phyloP scores from a whole-genome alignment of 2,797 vertebrate species.

The Trematomus bernacchii region DNA sequence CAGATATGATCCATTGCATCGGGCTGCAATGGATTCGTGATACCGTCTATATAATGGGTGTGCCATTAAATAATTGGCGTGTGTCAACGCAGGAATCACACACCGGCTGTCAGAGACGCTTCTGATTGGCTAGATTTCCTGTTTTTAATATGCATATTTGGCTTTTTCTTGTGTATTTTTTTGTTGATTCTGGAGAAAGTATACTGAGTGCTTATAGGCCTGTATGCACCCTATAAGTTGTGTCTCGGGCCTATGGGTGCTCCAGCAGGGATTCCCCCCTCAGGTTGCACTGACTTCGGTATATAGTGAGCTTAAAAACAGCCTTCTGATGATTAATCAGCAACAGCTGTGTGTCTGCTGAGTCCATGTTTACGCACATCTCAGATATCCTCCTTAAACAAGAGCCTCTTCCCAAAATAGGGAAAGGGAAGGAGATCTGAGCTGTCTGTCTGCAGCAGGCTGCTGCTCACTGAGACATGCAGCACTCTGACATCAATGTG shows the following conservation, averaged over 20 bases:
- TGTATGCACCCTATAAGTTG: conserved; percentile 26
- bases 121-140: conserved; percentile 45
- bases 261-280: conserved; percentile 73
- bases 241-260: conserved; percentile 46
- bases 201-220: too few species aligned
- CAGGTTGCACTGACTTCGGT: conserved; percentile 57
- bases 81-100: conserved; percentile 46
- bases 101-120: conserved; percentile 28
- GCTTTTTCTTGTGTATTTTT: neutral
- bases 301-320: conserved; percentile 49
- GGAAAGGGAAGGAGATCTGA: conserved; percentile 66
- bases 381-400: conserved; percentile 89
- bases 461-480: conserved; percentile 4
- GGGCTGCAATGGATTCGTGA: conserved; percentile 61
- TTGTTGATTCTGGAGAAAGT: too few species aligned
- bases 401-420: conserved; percentile 90
- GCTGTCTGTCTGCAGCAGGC: conserved; percentile 31
- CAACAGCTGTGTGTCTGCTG: conserved; percentile 91
- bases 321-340: conserved; percentile 84
- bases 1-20: conserved; percentile 56
- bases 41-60: conserved; percentile 63
- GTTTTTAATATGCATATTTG: neutral
- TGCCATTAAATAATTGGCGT: conserved; percentile 66
- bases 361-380: conserved; percentile 90
- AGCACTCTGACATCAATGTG: neutral